phyloP scores from a whole-genome alignment of 2,113 vertebrate species.

The Pampusana beccarii region DNA sequence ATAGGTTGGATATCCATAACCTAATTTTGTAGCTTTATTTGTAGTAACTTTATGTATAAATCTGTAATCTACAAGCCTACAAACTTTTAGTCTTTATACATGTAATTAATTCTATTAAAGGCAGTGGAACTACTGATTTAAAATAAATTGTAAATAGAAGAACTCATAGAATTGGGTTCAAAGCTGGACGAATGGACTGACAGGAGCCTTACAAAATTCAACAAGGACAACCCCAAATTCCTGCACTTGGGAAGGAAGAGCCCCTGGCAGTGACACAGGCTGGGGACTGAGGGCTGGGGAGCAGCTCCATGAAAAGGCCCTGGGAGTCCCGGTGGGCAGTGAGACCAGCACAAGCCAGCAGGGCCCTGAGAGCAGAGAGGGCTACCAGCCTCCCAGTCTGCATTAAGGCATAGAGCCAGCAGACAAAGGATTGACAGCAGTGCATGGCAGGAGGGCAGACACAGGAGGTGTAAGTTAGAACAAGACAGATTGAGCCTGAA shows the following conservation, averaged over 20 bases:
- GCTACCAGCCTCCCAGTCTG: neutral
- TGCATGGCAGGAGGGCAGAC: neutral
- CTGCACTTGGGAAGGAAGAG: neutral
- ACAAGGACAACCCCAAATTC: neutral
- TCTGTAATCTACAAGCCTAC: neutral
- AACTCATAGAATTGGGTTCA: neutral
- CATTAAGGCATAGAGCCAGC: neutral
- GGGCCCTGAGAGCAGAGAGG: neutral
- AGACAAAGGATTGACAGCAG: neutral
- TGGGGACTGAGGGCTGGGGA: neutral
- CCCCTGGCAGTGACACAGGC: neutral
- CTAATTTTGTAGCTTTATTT: neutral
- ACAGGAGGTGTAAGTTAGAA: neutral
- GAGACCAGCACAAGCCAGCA: neutral
- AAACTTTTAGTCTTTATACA: neutral
- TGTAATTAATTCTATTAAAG: neutral
- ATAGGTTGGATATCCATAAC: neutral
- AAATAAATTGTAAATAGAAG: neutral
- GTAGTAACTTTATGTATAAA: neutral
- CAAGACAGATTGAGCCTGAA: neutral
- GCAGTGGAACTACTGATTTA: neutral
- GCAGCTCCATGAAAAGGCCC: neutral
- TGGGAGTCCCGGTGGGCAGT: neutral
- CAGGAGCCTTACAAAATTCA: neutral
- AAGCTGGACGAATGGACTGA: neutral